Percentiles rank a stretch among this genome's conserved stretches.
These are phyloP conservation scores for Petrolisthes manimaculis DNA, from an alignment of 2,888 invertebrate species.

Conservation along the genomic window DNA sequence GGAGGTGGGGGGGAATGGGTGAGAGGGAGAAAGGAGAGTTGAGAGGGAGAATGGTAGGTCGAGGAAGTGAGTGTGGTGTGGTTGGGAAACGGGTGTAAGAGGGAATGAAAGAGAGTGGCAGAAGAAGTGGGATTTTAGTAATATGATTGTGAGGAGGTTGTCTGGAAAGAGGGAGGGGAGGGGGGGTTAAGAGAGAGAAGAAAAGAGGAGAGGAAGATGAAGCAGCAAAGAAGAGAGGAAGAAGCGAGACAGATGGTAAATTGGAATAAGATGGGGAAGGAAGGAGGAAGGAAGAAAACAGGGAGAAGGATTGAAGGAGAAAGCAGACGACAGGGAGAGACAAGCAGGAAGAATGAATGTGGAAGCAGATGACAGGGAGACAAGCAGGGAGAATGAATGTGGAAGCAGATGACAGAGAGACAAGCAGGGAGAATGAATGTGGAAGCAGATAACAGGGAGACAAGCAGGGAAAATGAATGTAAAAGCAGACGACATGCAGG, in stretches of 20 bases:
- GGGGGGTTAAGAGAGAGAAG: not conserved
- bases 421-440: not conserved
- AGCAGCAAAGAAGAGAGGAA: not conserved
- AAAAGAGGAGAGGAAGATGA: not conserved
- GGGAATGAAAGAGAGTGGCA: not conserved
- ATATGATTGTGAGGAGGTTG: not conserved
- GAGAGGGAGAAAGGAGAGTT: not conserved
- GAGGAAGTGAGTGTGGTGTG: not conserved
- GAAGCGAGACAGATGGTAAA: not conserved
- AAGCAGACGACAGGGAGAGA: not conserved
- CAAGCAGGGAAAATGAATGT: not conserved
- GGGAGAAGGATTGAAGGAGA: not conserved
- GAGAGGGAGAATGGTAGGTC: no score
- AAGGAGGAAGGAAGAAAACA: not conserved
- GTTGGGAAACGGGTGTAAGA: not conserved
- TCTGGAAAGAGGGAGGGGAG: not conserved
- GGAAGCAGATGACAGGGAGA: conserved; percentile 10
- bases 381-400: not conserved
- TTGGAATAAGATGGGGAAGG: not conserved
- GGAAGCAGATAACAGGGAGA: not conserved
- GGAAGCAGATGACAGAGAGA: conserved; percentile 13
- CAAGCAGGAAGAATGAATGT: not conserved
- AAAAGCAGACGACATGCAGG: not conserved
- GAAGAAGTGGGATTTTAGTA: not conserved
- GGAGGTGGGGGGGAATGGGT: not conserved